These are phyloP conservation scores for Lepilemur septentrionalis DNA, from an alignment of 2,797 vertebrate species.

Conservation along the genomic window DNA sequence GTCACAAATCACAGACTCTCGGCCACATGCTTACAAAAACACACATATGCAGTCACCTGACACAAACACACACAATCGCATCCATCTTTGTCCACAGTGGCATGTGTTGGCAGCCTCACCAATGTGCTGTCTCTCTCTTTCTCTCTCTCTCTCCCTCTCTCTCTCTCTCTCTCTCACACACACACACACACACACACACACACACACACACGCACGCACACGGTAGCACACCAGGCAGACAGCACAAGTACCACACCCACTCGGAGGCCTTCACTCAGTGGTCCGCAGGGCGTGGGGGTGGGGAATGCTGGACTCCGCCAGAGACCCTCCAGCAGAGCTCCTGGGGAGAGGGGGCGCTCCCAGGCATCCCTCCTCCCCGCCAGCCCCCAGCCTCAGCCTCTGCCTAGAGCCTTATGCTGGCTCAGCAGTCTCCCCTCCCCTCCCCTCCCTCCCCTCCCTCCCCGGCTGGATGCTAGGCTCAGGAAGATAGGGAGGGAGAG, in stretches of 20 bases:
- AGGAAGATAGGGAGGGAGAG: neutral
- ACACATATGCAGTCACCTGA: neutral
- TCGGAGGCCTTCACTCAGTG: neutral
- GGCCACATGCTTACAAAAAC: neutral
- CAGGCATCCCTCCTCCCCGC: no score
- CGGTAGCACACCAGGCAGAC: neutral
- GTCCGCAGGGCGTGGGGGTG: neutral
- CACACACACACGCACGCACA: neutral
- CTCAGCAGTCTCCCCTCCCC: no score
- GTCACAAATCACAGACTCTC: neutral
- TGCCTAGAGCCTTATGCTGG: neutral
- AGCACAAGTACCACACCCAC: neutral
- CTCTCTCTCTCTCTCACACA: neutral
- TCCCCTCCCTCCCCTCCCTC: no score
- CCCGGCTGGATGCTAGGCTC: neutral
- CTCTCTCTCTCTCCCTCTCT: neutral
- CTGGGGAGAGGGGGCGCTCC: neutral
- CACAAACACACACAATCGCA: neutral
- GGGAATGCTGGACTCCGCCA: neutral
- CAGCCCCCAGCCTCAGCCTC: neutral
- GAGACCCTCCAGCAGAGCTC: neutral
- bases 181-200: neutral
- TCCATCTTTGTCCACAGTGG: neutral
- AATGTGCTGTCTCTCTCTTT: no score
- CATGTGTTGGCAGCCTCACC: neutral